phyloP scores from a whole-genome alignment of 2,797 vertebrate species.

The Lutra lutra region DNA sequence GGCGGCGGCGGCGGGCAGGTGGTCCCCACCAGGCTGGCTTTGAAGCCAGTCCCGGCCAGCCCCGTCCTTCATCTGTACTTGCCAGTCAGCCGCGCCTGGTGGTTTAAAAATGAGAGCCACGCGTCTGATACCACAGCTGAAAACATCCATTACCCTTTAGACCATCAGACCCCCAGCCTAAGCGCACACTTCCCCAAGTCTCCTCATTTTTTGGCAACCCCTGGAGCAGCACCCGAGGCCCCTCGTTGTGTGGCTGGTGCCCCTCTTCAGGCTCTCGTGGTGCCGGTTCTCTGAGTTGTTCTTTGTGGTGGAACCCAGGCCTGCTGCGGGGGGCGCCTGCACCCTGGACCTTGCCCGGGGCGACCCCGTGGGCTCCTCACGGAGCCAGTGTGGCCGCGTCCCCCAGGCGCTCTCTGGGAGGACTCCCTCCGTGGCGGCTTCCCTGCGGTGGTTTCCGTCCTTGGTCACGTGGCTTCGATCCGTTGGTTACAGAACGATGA shows the following conservation, averaged over 20 bases:
- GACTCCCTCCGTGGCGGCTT: rapidly evolving
- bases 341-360: no score
- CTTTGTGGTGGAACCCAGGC: background rate
- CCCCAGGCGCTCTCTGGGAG: no score
- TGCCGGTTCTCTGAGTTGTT: background rate
- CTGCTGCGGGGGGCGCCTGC: background rate
- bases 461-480: rapidly evolving
- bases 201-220: background rate
- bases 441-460: rapidly evolving
- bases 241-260: rapidly evolving
- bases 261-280: rapidly evolving
- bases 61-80: background rate
- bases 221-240: rapidly evolving
- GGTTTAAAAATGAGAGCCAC: background rate
- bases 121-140: background rate
- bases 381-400: background rate
- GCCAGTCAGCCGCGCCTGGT: background rate
- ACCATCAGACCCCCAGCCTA: rapidly evolving
- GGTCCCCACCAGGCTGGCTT: background rate
- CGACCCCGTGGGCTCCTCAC: rapidly evolving
- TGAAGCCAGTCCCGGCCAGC: background rate
- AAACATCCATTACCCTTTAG: background rate
- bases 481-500: rapidly evolving
- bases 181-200: rapidly evolving
- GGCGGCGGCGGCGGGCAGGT: background rate